A percentile compares a stretch with the other conserved stretches of the same genome.
phyloP scores from a whole-genome alignment of 2,113 vertebrate genomes.

The Boulengeromyrus knoepffleri region DNA sequence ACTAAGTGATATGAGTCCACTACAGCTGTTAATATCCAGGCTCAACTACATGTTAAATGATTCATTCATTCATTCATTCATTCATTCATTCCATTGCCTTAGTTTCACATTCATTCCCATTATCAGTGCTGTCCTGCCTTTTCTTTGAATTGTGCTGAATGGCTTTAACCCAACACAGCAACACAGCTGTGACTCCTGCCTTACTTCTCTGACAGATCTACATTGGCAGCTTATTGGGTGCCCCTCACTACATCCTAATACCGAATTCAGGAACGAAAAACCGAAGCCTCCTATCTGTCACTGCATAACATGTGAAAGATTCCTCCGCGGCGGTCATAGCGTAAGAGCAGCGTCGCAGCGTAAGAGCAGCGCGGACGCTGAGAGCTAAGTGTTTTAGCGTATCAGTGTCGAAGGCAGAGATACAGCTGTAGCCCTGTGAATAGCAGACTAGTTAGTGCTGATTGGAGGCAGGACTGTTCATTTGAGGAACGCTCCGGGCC shows the following conservation, averaged over 20 bases:
- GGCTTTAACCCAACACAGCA: not conserved
- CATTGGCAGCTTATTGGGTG: not conserved
- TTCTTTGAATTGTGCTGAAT: not conserved
- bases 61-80: not conserved
- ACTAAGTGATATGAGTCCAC: constrained; percentile 58
- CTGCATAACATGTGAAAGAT: not conserved
- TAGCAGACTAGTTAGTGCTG: not conserved
- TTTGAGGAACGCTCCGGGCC: not conserved
- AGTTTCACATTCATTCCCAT: constrained; percentile 10
- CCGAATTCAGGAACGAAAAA: not conserved
- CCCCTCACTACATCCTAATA: not conserved
- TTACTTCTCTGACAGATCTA: not conserved
- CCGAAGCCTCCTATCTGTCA: not conserved
- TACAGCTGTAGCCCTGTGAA: not conserved
- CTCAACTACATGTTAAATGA: constrained; percentile 41
- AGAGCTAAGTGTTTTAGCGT: not conserved
- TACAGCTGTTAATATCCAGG: constrained; percentile 63
- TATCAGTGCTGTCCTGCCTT: not conserved
- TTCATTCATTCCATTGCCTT: not conserved
- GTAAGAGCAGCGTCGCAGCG: not conserved
- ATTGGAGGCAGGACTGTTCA: not conserved
- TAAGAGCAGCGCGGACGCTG: not conserved
- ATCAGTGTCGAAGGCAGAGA: not conserved
- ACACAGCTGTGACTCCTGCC: not conserved
- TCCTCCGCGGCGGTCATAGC: not conserved